A percentile compares a stretch with the other conserved stretches of the same genome.
Conservation (phyloP, 2,888 invertebrate genomes). For the Seira musarum region DNA sequence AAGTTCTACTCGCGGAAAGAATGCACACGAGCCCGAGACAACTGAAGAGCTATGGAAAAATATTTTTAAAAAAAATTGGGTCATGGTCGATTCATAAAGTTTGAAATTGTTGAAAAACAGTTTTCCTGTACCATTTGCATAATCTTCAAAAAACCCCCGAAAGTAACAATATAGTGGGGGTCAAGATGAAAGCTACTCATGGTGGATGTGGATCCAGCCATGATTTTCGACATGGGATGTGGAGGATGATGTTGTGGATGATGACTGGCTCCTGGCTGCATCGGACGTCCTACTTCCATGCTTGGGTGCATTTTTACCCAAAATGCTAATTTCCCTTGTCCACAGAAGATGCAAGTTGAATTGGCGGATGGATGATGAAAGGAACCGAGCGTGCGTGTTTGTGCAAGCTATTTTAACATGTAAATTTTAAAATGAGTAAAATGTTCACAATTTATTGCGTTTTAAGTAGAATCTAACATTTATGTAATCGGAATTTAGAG, state of each 20-base stretch:
- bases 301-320: too few species aligned
- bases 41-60: slow-evolving; percentile 76
- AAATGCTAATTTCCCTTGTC: too few species aligned
- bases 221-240: slow-evolving; percentile 42
- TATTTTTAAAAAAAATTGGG: not conserved
- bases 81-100: too few species aligned
- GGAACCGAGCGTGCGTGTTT: too few species aligned
- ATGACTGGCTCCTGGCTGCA: slow-evolving; percentile 37
- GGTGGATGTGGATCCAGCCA: slow-evolving; percentile 42
- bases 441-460: too few species aligned
- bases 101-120: slow-evolving; percentile 61
- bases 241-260: slow-evolving; percentile 11
- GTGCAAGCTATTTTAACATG: too few species aligned
- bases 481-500: too few species aligned
- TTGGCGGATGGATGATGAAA: too few species aligned
- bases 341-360: too few species aligned
- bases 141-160: slow-evolving; percentile 84
- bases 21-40: slow-evolving; percentile 87
- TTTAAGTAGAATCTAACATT: too few species aligned
- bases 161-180: slow-evolving; percentile 78
- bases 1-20: slow-evolving; percentile 76
- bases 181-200: slow-evolving; percentile 78
- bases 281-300: slow-evolving; percentile 36
- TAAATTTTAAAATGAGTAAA: too few species aligned
- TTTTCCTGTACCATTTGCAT: slow-evolving; percentile 80